These are phyloP conservation scores for Coilia nasus DNA, from an alignment of 2,797 vertebrate genomes.

Conservation along the genomic window DNA sequence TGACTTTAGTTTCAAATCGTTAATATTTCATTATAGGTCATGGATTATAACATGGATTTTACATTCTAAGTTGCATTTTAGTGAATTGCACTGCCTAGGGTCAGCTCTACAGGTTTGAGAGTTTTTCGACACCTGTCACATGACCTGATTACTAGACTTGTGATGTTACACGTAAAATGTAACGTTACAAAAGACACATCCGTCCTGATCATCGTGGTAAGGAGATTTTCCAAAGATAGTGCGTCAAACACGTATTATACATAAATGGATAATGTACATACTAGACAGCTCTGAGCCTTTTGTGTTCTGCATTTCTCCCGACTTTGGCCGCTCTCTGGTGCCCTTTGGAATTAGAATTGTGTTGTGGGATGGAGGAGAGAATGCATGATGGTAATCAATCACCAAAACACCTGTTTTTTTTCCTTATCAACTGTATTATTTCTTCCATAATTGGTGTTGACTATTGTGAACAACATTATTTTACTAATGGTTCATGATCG, in stretches of 20 bases:
- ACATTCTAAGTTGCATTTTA: not conserved
- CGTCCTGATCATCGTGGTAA: not conserved
- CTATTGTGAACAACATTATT: not conserved
- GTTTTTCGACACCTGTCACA: too few species aligned
- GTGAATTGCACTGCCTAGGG: too few species aligned
- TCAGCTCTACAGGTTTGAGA: too few species aligned
- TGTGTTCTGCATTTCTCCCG: not conserved
- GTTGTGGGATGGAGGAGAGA: not conserved
- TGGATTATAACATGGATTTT: not conserved
- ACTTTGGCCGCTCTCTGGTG: not conserved
- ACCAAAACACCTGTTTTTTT: not conserved
- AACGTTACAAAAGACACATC: not conserved
- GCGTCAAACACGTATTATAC: conserved; percentile 10
- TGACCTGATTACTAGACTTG: not conserved
- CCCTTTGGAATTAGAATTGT: not conserved
- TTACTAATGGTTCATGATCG: not conserved
- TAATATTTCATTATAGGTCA: not conserved
- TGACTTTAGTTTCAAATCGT: conserved; percentile 7
- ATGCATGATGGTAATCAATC: not conserved
- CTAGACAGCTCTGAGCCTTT: not conserved
- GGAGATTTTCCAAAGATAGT: not conserved
- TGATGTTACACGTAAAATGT: not conserved
- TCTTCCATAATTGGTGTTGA: not conserved
- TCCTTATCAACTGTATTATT: not conserved
- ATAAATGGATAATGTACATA: not conserved